Evolutionary conservation across 2,888 invertebrate species (phyloP).

Genomic region (Oscheius myriophilus): DNA sequence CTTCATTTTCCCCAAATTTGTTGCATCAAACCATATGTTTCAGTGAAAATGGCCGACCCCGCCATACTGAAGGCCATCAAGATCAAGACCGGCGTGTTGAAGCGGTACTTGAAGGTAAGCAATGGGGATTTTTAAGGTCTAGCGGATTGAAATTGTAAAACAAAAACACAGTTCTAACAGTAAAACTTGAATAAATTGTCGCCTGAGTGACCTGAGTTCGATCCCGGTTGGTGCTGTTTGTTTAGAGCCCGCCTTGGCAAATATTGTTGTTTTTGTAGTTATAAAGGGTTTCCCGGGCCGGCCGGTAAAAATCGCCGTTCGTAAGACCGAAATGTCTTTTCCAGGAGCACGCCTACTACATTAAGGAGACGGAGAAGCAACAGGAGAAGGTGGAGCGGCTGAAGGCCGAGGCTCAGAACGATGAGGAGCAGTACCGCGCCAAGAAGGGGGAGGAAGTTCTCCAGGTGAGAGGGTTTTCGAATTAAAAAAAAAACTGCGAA

Average conservation of each 20-base stretch:
- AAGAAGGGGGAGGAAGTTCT: conserved; percentile 50
- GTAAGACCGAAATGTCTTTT: not conserved
- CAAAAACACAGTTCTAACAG: not conserved
- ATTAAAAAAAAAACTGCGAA: not conserved
- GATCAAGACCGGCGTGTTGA: conserved; percentile 52
- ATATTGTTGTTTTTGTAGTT: no score
- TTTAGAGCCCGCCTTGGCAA: no score
- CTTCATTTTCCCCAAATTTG: not conserved
- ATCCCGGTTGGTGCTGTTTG: no score
- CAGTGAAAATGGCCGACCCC: conserved; percentile 38
- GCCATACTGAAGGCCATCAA: conserved; percentile 46
- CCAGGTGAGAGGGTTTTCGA: conserved; percentile 15
- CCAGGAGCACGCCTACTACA: conserved; percentile 45
- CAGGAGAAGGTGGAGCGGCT: conserved; percentile 38
- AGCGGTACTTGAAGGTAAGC: conserved; percentile 46
- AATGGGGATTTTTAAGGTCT: not conserved
- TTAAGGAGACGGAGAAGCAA: conserved; percentile 42
- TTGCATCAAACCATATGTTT: not conserved
- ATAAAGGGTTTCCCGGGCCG: no score
- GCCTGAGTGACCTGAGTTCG: no score
- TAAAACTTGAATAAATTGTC: not conserved
- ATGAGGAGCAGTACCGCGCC: conserved; percentile 51
- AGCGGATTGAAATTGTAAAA: not conserved
- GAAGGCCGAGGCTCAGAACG: conserved; percentile 43
- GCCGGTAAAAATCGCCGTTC: not conserved